phyloP scores from a whole-genome alignment of 2,888 invertebrate species.

The Strigamia transsilvanica region DNA sequence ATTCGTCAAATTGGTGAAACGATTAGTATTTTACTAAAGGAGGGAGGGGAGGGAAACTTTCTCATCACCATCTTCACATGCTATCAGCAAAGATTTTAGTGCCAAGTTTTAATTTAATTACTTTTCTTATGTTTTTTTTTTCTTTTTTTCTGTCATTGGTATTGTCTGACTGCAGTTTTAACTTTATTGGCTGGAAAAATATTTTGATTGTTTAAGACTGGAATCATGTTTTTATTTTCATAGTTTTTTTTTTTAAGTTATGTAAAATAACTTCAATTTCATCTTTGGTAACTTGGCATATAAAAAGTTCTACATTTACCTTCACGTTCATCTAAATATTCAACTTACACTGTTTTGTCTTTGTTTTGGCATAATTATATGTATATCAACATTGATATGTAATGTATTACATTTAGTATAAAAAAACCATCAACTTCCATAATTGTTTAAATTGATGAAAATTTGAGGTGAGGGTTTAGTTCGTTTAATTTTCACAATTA shows the following conservation, averaged over 20 bases:
- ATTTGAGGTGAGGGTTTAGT: conserved; percentile 4
- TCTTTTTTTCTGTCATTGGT: background rate
- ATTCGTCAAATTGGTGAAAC: conserved; percentile 36
- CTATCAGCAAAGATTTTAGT: conserved; percentile 14
- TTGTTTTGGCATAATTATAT: conserved; percentile 36
- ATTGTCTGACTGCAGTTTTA: background rate
- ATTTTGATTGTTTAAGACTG: background rate
- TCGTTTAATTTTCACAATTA: background rate
- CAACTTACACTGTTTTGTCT: conserved; percentile 31
- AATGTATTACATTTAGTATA: conserved; percentile 19
- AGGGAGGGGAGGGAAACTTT: background rate
- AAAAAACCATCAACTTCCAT: background rate
- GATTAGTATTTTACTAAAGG: background rate
- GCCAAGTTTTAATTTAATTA: background rate
- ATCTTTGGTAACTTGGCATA: conserved; percentile 31
- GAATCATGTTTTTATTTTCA: background rate
- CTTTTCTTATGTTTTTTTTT: background rate
- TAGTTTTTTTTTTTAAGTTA: background rate
- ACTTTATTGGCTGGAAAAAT: background rate
- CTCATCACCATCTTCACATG: conserved; percentile 35
- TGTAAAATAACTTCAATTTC: background rate
- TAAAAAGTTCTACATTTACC: conserved; percentile 17
- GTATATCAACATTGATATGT: conserved; percentile 33
- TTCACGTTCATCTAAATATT: conserved; percentile 36
- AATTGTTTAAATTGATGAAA: background rate